Percentiles rank a stretch among this genome's conserved stretches.
These are phyloP conservation scores for Irena cyanogastra DNA, from an alignment of 2,113 vertebrate species.

Conservation along the genomic window DNA sequence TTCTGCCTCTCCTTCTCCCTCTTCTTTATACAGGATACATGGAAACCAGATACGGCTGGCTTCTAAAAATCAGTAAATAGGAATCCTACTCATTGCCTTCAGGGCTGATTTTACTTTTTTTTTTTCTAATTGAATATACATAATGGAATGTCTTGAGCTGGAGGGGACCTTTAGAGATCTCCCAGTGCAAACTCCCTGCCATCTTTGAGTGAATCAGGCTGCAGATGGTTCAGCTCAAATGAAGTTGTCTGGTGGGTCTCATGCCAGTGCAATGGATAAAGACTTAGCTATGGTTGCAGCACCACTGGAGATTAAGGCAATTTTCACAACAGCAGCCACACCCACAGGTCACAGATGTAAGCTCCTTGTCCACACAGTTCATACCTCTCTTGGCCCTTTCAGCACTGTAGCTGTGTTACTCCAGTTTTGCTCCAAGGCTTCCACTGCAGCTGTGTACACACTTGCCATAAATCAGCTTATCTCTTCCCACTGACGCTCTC, in stretches of 20 bases:
- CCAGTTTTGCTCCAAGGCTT: conserved; percentile 29
- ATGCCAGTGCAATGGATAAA: not conserved
- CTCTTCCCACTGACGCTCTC: not conserved
- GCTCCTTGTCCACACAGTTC: not conserved
- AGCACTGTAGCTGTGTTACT: not conserved
- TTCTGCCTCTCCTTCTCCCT: not conserved
- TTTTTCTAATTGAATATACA: not conserved
- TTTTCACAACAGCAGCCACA: not conserved
- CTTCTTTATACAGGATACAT: not conserved
- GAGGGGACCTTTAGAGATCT: not conserved
- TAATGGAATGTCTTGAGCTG: not conserved
- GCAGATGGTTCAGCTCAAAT: not conserved
- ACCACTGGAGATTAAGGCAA: not conserved
- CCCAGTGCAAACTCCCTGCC: not conserved
- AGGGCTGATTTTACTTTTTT: not conserved
- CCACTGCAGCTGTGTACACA: conserved; percentile 30
- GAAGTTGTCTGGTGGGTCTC: not conserved
- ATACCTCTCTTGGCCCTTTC: not conserved
- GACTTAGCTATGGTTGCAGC: not conserved
- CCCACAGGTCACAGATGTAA: not conserved
- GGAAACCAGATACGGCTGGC: not conserved
- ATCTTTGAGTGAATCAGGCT: not conserved
- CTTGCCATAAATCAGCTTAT: conserved; percentile 25
- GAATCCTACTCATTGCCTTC: not conserved
- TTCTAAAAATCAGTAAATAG: not conserved